phyloP scores from a whole-genome alignment of 2,797 vertebrate species.

The Falco cherrug region DNA sequence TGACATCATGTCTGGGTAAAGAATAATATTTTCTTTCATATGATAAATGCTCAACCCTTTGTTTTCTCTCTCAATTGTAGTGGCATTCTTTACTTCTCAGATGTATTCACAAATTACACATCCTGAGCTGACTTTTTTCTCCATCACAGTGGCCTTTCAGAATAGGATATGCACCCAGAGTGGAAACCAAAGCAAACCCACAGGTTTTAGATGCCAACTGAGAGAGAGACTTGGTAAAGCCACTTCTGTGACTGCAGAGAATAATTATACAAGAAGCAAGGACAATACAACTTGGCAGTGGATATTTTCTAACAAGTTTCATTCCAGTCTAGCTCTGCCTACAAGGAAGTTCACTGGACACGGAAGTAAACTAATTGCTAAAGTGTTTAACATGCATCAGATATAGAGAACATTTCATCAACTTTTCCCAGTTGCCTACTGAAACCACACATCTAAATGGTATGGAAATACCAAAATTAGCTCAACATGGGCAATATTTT shows the following conservation, averaged over 20 bases:
- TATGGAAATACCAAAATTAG: background rate
- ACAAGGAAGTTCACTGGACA: background rate
- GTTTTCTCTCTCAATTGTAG: background rate
- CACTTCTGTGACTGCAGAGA: background rate
- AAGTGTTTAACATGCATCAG: background rate
- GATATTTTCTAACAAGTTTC: background rate
- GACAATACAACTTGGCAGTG: background rate
- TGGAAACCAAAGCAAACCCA: background rate
- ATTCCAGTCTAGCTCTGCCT: background rate
- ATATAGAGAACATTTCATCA: background rate
- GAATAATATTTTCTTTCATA: conserved; percentile 6
- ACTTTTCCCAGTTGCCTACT: background rate
- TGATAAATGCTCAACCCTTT: background rate
- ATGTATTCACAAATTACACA: background rate
- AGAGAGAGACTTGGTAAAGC: background rate
- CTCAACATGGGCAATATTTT: background rate
- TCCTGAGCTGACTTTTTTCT: background rate
- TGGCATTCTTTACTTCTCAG: background rate
- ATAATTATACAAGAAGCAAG: background rate
- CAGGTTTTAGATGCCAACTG: background rate
- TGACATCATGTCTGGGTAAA: background rate
- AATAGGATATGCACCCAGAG: background rate
- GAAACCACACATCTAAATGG: background rate
- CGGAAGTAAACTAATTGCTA: background rate
- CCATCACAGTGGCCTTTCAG: background rate